Base-by-base conservation (phyloP, 1,140 invertebrate genomes). In the Hestina assimilis region DNA sequence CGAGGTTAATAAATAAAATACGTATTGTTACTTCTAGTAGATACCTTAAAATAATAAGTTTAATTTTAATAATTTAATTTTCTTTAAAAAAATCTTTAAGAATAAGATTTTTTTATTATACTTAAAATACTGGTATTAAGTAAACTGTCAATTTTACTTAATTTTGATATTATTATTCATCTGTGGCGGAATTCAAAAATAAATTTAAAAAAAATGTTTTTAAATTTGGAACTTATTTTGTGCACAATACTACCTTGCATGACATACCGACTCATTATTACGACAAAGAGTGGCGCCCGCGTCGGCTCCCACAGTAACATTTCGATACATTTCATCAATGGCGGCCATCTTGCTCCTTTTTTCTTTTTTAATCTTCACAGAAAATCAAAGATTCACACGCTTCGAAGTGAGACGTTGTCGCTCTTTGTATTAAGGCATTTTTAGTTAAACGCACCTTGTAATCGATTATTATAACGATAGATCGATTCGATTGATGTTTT, bases 311-410 rank as follows among this genome's bases (percentile, higher is more conserved):
- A 74, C 69, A 72, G 59, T 43, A 47, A 68, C 56, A 64, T 59
- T 68, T 69, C 62, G 71, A 72, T 72, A 72, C 66, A 71, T 68
- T 72, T 77, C 72, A 66, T 79, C 75, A 78, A 78, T 72, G 71
- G 68, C 59, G 50, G 63, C 60, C 67, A 66, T 66, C 48, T 61
- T 66, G 11, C 7, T 47, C 28, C 24, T 53, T 58, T 57, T 56
- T 21, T 17, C 15, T 70, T 64, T 19, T 68, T 72, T 63, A 58
- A 66, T 66, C 53, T 53, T 19, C 20, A 23, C 28, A 57, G 41
- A 63, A 65, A 53, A 59, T 47, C 40, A 53, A 53, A 59, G 58
- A 69, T 83, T 81, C 80, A 80, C 80, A 83, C 77, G 79, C 63
- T 75, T 59, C 14, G 66, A 66, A 72, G 65, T 75, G 71, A 73